These are phyloP conservation scores for Boloria selene DNA, from an alignment of 2,888 invertebrate genomes.

Conservation along the genomic window DNA sequence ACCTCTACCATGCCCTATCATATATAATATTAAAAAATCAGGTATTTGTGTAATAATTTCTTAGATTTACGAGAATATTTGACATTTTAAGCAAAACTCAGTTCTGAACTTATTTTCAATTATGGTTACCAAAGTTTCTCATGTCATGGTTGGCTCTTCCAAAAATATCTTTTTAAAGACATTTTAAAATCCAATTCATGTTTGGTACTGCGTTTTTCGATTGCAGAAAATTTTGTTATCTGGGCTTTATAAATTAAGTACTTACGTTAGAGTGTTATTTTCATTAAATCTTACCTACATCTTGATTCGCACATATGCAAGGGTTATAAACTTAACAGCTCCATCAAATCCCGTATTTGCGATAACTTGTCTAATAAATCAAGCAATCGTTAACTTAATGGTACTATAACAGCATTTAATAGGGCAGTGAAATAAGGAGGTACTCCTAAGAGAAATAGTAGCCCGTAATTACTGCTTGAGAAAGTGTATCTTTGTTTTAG, in stretches of 20 bases:
- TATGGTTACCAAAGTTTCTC: no score
- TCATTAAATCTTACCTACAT: conserved; percentile 11
- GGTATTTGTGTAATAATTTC: no score
- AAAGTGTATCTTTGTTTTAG: not conserved
- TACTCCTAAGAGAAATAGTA: conserved; percentile 33
- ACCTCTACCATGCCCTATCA: not conserved
- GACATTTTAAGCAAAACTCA: no score
- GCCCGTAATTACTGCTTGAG: conserved; percentile 1
- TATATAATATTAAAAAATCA: no score
- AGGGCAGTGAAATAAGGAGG: conserved; percentile 49
- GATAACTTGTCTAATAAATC: conserved; percentile 68
- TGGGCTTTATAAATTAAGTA: not conserved
- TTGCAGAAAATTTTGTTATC: not conserved
- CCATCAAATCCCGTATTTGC: conserved; percentile 53
- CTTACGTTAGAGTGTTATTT: not conserved
- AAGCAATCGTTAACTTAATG: conserved; percentile 49
- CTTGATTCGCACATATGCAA: conserved; percentile 42
- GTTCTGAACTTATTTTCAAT: no score
- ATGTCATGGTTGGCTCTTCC: no score
- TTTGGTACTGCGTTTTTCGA: no score
- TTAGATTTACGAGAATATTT: no score
- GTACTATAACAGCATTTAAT: conserved; percentile 57
- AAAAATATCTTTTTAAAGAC: no score
- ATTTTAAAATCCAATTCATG: no score
- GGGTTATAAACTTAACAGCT: conserved; percentile 55